These are phyloP conservation scores for Mesopsocus fuscifrons DNA, from an alignment of 2,888 invertebrate species.

Conservation along the genomic window DNA sequence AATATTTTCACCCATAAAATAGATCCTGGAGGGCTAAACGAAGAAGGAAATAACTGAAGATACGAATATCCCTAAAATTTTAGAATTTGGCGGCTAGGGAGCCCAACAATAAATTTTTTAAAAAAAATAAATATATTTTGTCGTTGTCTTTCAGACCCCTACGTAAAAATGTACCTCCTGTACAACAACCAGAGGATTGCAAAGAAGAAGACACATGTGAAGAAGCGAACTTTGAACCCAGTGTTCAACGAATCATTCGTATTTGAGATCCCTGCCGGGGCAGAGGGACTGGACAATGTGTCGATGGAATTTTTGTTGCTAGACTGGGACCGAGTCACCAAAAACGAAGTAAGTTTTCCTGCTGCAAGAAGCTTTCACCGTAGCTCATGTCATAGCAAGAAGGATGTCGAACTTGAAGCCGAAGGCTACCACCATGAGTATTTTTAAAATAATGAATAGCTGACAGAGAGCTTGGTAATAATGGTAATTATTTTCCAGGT, in stretches of 20 bases:
- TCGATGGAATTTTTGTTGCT: conserved; percentile 74
- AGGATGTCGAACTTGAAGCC: too few relatives aligned
- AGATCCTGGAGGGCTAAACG: background rate
- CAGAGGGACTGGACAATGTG: conserved; percentile 60
- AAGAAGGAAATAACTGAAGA: background rate
- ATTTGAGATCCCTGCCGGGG: conserved; percentile 78
- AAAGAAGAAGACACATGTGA: conserved; percentile 98
- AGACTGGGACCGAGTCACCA: conserved; percentile 96
- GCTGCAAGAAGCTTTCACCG: too few relatives aligned
- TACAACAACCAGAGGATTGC: conserved; percentile 96
- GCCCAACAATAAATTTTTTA: too few relatives aligned
- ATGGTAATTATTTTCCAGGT: too few relatives aligned
- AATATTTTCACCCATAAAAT: too few relatives aligned
- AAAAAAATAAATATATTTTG: conserved; percentile 8
- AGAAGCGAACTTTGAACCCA: conserved; percentile 92
- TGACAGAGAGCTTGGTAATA: too few relatives aligned
- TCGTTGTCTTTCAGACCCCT: conserved; percentile 49
- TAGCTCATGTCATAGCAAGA: too few relatives aligned
- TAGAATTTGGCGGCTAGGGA: too few relatives aligned
- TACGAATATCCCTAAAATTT: too few relatives aligned
- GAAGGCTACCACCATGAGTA: too few relatives aligned
- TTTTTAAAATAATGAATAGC: too few relatives aligned
- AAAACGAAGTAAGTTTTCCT: conserved; percentile 83
- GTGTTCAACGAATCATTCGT: conserved; percentile 99
- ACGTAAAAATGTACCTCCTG: conserved; percentile 90